phyloP scores from a whole-genome alignment of 1,140 invertebrate species.

The Eumaeus atala region DNA sequence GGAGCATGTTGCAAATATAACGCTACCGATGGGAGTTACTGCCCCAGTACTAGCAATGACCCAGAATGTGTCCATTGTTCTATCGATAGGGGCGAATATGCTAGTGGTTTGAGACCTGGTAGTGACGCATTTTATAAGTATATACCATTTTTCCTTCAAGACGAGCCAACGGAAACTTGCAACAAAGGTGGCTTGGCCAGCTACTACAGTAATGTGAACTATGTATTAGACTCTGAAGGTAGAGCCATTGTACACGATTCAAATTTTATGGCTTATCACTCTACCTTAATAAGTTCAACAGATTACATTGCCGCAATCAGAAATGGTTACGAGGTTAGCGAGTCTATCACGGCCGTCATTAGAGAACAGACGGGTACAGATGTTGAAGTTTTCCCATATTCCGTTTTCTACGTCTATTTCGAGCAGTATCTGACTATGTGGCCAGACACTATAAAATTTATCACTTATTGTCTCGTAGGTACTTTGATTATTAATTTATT shows the following conservation, averaged over 20 bases:
- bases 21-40: constrained; percentile 76
- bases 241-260: constrained; percentile 77
- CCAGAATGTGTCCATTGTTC: constrained; percentile 56
- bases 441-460: constrained; percentile 81
- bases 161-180: constrained; percentile 85
- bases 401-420: constrained; percentile 94
- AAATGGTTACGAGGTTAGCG: constrained; percentile 82
- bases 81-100: constrained; percentile 55
- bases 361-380: constrained; percentile 63
- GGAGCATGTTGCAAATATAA: constrained; percentile 79
- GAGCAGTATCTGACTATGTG: constrained; percentile 96
- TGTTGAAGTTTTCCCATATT: constrained; percentile 90
- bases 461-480: constrained; percentile 83
- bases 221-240: constrained; percentile 75
- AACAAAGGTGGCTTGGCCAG: constrained; percentile 86
- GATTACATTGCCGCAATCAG: constrained; percentile 90
- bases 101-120: constrained; percentile 66
- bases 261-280: constrained; percentile 94
- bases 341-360: constrained; percentile 84
- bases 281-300: constrained; percentile 82
- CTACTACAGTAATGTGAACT: constrained; percentile 80
- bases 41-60: constrained; percentile 73
- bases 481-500: constrained; percentile 88
- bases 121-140: constrained; percentile 81
- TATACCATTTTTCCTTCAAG: constrained; percentile 86